Percentiles rank a stretch among this genome's conserved stretches.
Conservation (phyloP, 2,797 vertebrate genomes). For the Iguana delicatissima region DNA sequence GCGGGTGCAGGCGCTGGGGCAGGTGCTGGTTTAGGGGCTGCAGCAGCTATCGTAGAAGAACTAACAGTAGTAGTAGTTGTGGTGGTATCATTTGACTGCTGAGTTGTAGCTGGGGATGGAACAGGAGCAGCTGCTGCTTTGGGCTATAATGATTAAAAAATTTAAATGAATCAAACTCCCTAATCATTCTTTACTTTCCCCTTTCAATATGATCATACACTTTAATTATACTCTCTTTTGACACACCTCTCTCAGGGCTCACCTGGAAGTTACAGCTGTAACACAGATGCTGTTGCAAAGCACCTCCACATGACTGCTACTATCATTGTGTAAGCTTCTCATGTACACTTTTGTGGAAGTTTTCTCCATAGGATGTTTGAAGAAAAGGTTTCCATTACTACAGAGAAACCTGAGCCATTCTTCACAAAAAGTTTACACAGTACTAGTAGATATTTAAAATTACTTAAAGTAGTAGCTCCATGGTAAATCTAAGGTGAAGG, state of each 20-base stretch:
- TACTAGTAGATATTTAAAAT: background rate
- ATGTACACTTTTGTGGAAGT: background rate
- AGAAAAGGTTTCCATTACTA: background rate
- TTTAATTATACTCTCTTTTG: background rate
- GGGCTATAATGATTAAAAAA: constrained; percentile 80
- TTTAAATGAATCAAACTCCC: constrained; percentile 36
- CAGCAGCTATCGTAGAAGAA: constrained; percentile 61
- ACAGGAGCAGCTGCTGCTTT: constrained; percentile 84
- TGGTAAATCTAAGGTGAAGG: background rate
- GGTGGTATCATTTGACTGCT: constrained; percentile 68
- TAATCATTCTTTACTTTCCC: background rate
- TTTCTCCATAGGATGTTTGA: background rate
- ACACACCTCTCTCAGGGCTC: background rate
- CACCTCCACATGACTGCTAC: background rate
- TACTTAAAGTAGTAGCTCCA: background rate
- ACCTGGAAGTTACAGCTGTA: background rate
- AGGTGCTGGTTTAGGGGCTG: constrained; percentile 67
- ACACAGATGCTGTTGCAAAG: background rate
- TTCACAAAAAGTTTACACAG: background rate
- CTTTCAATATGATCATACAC: background rate
- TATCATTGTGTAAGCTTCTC: background rate
- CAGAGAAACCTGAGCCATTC: background rate
- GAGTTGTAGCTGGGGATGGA: constrained; percentile 72
- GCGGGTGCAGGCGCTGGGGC: constrained; percentile 69
- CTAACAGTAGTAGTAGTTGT: constrained; percentile 67